Percentiles rank a stretch among this genome's conserved stretches.
phyloP scores from a whole-genome alignment of 2,113 vertebrate genomes.

The Anhinga anhinga region DNA sequence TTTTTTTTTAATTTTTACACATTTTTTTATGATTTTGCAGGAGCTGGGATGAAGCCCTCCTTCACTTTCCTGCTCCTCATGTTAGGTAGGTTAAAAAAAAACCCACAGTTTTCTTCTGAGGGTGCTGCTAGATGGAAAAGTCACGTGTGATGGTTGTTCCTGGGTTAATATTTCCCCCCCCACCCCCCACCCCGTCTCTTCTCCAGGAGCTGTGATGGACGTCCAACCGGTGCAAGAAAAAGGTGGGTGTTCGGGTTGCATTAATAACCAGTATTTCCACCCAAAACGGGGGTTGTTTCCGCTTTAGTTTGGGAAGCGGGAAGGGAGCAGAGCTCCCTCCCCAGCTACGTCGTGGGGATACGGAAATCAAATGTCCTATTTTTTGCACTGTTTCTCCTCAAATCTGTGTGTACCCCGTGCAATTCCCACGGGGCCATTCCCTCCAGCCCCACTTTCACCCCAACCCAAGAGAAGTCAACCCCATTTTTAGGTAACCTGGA shows the following conservation, averaged over 20 bases:
- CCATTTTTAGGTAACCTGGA: not conserved
- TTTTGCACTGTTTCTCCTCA: not conserved
- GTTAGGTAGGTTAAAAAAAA: not conserved
- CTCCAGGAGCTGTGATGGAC: not conserved
- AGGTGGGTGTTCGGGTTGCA: not conserved
- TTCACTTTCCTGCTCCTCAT: not conserved
- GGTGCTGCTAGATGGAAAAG: too few relatives aligned
- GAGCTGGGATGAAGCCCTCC: not conserved
- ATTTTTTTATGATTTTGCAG: not conserved
- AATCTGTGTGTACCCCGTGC: rapidly evolving
- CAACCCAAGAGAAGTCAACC: not conserved
- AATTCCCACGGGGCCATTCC: not conserved
- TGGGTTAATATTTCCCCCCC: not conserved
- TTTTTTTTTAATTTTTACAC: not conserved
- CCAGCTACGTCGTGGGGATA: rapidly evolving
- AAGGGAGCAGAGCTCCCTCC: not conserved
- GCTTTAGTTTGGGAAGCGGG: not conserved
- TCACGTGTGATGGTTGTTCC: not conserved
- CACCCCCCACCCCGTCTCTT: not conserved
- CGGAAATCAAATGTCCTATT: rapidly evolving
- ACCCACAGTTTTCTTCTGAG: not conserved
- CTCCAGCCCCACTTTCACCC: too few relatives aligned
- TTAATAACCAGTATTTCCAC: not conserved
- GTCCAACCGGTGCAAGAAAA: rapidly evolving
- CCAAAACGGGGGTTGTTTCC: not conserved